These are phyloP conservation scores for Microctenopoma lineatum DNA, from an alignment of 2,797 vertebrate genomes.

Conservation along the genomic window DNA sequence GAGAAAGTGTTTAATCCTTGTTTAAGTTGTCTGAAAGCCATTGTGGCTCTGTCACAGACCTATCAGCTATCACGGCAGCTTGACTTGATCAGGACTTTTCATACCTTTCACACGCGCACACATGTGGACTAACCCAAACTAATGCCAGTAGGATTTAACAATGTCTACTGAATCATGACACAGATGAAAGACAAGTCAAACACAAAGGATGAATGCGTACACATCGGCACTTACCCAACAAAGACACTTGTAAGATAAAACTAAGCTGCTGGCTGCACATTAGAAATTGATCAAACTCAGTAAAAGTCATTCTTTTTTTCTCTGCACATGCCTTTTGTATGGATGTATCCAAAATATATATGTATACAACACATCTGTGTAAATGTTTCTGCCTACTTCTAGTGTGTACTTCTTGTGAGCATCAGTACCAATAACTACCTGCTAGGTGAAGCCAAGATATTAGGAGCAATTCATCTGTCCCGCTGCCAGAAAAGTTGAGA, in stretches of 20 bases:
- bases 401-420: conserved; percentile 33
- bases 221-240: conserved; percentile 12
- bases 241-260: conserved; percentile 38
- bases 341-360: conserved; percentile 16
- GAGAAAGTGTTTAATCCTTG: conserved; percentile 66
- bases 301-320: conserved; percentile 12
- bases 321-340: conserved; percentile 14
- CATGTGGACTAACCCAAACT: conserved; percentile 28
- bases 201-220: conserved; percentile 33
- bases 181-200: conserved; percentile 56
- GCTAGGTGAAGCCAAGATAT: conserved; percentile 52
- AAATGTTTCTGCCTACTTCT: conserved; percentile 43
- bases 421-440: conserved; percentile 36
- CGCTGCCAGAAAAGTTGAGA: conserved; percentile 65
- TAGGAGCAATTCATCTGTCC: conserved; percentile 43
- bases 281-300: conserved; percentile 18
- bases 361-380: neutral
- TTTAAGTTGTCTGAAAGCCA: conserved; percentile 66
- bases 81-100: conserved; percentile 68
- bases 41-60: conserved; percentile 67
- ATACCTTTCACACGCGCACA: conserved; percentile 44
- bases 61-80: conserved; percentile 70
- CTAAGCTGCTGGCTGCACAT: conserved; percentile 43
- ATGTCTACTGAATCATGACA: conserved; percentile 59
- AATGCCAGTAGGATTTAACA: conserved; percentile 59